Base-by-base conservation (phyloP, 2,113 vertebrate species). In the Oxyruncus cristatus region DNA sequence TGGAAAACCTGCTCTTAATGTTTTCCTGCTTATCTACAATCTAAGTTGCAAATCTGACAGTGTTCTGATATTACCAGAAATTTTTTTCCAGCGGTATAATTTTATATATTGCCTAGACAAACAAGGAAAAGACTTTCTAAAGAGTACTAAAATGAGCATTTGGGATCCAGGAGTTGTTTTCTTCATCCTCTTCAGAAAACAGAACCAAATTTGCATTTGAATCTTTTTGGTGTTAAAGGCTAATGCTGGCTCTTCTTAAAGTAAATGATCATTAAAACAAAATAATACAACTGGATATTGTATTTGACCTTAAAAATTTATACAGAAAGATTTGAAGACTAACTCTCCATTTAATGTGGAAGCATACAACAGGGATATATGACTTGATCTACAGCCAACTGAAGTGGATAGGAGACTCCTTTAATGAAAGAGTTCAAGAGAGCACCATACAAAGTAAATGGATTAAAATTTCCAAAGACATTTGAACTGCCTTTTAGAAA, bases 361-460 rank as follows among this genome's bases (percentile, higher is more conserved):
- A 80, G 26, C 50, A 67, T 44, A 28, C 28, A 82, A 83, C 16
- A 84, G 15, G 30, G 23, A 90, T 55, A 17, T 44, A 68, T 23
- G 35, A 89, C 61, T 76, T 85, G 88, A 86, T 65, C 50, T 80
- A 68, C 22, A 52, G 88, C 47, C 83, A 94, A 15, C 3, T 77
- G 44, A 88, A 77, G 47, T 8, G 65, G 61, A 55, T 46, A 84
- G 8, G 44, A 91, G 83, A 37, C 50, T 89, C 50, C 67, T 84
- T 83, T 82, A 93, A 92, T 65, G 65, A 96, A 95, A 88, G 50
- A 26, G 85, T 93, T 96, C 92, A 96, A 77, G 73, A 89, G 67
- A 92, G 42, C 59, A 83, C 47, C 63, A 72, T 46, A 68, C 27
- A 67, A 81, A 88, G 74, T 88, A 90, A 96, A 96, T 59, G 68